Base-by-base conservation (phyloP, 2,113 vertebrate species). In the Oncorhynchus tshawytscha region DNA sequence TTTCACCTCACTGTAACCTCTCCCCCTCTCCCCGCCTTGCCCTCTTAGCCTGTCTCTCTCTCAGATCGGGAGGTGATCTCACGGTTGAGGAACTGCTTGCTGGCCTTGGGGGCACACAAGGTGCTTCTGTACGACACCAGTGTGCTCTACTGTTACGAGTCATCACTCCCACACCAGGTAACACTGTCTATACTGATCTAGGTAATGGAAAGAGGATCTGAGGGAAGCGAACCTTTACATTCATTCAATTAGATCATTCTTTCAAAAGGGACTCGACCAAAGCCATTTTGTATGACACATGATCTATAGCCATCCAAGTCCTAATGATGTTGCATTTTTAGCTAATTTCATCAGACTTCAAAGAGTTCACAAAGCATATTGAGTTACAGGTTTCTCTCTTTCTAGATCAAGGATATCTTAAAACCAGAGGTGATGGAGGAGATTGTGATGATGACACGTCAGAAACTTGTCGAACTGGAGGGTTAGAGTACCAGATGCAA, bases 111-210 rank as follows among this genome's bases (percentile, higher is more conserved):
- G 2, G 85, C 93, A 9, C 95, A 99, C 87, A 96, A 95, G 82
- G 81, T 98, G 84, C 89, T 96, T 78, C 86, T 99, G 72, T 99
- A 94, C 31, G 98, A 99, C 81, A 99, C 97, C 81, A 99, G 97
- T 77, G 94, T 99, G 78, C 91, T 98, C 16, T 99, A 99, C 64
- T 98, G 98, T 92, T 99, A 98, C 0, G 98, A 99, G 78, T 96
- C 95, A 0, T 98, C 98, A 18, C 91, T 97, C 73, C 64, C 93
- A 0, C 96, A 98, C 70, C 95, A 96, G 97, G 98, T 99, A 92
- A 57, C 45, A 27, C 54, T 15, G 3, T 4, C 1, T 3, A 0
- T 20, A 20, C 12, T 66, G 54, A 49, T 31, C 27, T 5, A 20
- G n/a, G 27, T 57, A 49, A 27, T 54, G 39, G 39, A 22, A 48